Conservation (phyloP, 2,797 vertebrate species). For the Gila robusta region DNA sequence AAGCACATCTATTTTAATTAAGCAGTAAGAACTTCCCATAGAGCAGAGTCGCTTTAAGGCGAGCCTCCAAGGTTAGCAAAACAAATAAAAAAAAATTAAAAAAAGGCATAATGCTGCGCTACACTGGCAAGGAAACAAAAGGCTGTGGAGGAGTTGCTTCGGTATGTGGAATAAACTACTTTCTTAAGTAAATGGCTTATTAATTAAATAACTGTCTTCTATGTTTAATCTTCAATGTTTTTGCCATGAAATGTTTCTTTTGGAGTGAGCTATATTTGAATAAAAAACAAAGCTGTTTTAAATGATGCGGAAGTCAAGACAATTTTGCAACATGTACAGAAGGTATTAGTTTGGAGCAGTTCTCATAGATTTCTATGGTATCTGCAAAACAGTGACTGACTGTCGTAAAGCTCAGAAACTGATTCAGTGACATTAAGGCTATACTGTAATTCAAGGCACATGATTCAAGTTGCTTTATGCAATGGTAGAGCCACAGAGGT, state of each 20-base stretch:
- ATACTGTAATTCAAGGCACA: neutral
- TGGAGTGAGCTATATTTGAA: neutral
- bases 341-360: neutral
- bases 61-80: neutral
- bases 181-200: neutral
- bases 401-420: neutral
- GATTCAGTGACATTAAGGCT: neutral
- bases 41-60: neutral
- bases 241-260: neutral
- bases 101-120: neutral
- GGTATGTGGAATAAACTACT: no score
- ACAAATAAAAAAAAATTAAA: neutral
- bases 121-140: neutral
- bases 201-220: neutral
- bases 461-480: neutral
- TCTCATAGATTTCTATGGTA: neutral
- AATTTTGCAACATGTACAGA: neutral
- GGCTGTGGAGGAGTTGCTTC: neutral
- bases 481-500: neutral
- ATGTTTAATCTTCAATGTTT: neutral
- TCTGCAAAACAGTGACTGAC: neutral
- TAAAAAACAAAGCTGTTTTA: neutral
- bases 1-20: neutral
- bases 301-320: neutral
- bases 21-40: neutral